Percentiles rank a stretch among this genome's conserved stretches.
Evolutionary conservation across 1,140 invertebrate species (phyloP).

Genomic region (Panagrolaimus sp.): DNA sequence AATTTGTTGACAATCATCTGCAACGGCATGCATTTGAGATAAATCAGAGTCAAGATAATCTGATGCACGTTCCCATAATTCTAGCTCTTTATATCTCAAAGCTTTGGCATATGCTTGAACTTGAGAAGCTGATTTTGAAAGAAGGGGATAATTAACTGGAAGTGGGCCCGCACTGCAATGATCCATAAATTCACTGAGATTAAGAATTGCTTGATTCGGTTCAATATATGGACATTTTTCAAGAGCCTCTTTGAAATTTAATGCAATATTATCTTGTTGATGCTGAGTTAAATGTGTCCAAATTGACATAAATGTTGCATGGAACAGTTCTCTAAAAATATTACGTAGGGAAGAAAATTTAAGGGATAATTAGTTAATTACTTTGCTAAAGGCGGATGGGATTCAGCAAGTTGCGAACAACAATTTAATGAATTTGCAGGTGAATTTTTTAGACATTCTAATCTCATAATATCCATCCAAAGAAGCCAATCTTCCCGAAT

Average conservation of each 20-base stretch:
- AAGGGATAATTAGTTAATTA: slow-evolving; percentile 38
- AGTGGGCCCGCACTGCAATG: slow-evolving; percentile 94
- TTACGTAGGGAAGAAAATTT: neutral
- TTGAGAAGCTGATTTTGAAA: slow-evolving; percentile 66
- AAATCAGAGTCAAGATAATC: slow-evolving; percentile 61
- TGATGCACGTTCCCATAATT: slow-evolving; percentile 74
- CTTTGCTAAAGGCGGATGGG: slow-evolving; percentile 80
- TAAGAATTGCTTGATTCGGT: slow-evolving; percentile 92
- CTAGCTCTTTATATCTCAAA: slow-evolving; percentile 94
- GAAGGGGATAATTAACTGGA: slow-evolving; percentile 76
- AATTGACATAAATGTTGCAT: slow-evolving; percentile 95
- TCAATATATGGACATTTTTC: slow-evolving; percentile 88
- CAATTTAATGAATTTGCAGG: slow-evolving; percentile 2
- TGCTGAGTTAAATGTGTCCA: slow-evolving; percentile 85
- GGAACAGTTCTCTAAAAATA: slow-evolving; percentile 79
- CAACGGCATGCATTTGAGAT: neutral
- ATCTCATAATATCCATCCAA: slow-evolving; percentile 93
- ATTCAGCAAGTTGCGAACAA: slow-evolving; percentile 70
- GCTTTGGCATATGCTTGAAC: slow-evolving; percentile 85
- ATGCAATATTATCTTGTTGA: slow-evolving; percentile 78
- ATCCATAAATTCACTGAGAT: slow-evolving; percentile 98
- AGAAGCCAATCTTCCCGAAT: slow-evolving; percentile 90
- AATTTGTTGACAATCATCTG: slow-evolving; percentile 44
- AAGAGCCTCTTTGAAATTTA: slow-evolving; percentile 79
- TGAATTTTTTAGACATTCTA: slow-evolving; percentile 76